These are phyloP conservation scores for Syngnathus typhle DNA, from an alignment of 2,113 vertebrate genomes.

Conservation along the genomic window DNA sequence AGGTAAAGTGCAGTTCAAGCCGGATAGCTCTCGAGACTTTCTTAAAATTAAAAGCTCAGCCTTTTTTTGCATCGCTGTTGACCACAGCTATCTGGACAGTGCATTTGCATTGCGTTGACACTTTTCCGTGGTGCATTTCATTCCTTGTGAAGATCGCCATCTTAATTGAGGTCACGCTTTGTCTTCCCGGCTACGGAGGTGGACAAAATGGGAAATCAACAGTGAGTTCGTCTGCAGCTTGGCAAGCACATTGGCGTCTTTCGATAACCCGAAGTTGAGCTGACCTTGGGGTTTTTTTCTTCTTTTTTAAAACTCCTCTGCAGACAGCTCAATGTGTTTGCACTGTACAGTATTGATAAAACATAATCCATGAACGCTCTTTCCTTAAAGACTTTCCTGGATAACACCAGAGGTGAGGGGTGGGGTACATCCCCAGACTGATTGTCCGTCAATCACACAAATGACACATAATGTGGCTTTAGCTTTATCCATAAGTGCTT, in stretches of 20 bases:
- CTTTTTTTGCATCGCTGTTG: not conserved
- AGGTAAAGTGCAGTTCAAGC: not conserved
- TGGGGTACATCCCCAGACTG: not conserved
- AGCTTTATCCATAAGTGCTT: not conserved
- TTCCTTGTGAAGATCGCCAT: conserved; percentile 4
- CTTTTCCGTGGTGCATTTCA: conserved; percentile 1
- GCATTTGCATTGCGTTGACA: conserved; percentile 1
- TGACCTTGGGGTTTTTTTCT: not conserved
- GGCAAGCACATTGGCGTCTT: not conserved
- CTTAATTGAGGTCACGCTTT: conserved; percentile 5
- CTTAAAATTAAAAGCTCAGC: not conserved
- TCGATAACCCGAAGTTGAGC: not conserved
- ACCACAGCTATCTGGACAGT: not conserved
- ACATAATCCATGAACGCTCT: not conserved
- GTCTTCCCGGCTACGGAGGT: not conserved
- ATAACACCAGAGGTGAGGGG: not conserved
- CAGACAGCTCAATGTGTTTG: not conserved
- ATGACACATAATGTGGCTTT: not conserved
- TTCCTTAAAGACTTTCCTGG: not conserved
- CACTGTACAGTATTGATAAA: not conserved
- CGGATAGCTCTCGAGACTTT: not conserved
- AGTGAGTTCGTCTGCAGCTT: not conserved
- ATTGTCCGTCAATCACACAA: not conserved
- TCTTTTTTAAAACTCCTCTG: not conserved
- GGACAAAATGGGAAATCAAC: conserved; percentile 1